Evolutionary conservation across 2,797 vertebrate species (phyloP), one percentile per base, ranked within the genome.

Genomic region (Lagocephalus sceleratus): DNA sequence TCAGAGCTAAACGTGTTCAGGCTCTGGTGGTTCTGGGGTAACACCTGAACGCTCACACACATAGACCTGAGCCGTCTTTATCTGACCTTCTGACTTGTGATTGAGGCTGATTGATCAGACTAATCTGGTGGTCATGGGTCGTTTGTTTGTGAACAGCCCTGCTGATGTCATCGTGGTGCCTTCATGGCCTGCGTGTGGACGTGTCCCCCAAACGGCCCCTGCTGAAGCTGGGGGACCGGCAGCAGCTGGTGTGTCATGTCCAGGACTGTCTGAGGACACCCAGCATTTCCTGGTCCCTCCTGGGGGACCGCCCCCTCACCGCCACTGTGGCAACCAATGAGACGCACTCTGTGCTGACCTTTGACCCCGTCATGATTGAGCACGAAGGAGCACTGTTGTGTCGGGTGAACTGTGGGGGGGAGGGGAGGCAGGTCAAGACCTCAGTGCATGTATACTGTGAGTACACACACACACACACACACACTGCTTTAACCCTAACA

Each of bases 401-500:
- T 47, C 66, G 14, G 19, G 85, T 73, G 10, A 14, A 0, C 25
- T 92, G 91, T 47, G 71, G 50, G 16, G 15, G 0, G 1, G 5
- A 52, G 0, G 3, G 0, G 1, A 64, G 7, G 41, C 69, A 79
- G 51, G 22, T n/a, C 0, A 20, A 0, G 0, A 53, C 46, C 0
- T 4, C 1, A 0, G 52, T 92, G 1, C 43, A 25, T 0, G 81
- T 91, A 2, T 91, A 88, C 73, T 71, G 91, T 92, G 59, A 89
- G 90, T 88, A 3, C 12, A 16, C 17, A 20, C 5, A 6, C 4
- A 32, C 38, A 40, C 21, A 40, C 17, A 54, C 22, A 22, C 47
- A 32, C 47, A 49, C 48, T 20, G 5, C 35, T n/a, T n/a, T n/a
- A n/a, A n/a, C n/a, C n/a, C n/a, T n/a, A n/a, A n/a, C n/a, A n/a